Evolutionary conservation across 1,140 invertebrate species (phyloP), one percentile per base, ranked within the genome.

Genomic region (Drosophila auraria): DNA sequence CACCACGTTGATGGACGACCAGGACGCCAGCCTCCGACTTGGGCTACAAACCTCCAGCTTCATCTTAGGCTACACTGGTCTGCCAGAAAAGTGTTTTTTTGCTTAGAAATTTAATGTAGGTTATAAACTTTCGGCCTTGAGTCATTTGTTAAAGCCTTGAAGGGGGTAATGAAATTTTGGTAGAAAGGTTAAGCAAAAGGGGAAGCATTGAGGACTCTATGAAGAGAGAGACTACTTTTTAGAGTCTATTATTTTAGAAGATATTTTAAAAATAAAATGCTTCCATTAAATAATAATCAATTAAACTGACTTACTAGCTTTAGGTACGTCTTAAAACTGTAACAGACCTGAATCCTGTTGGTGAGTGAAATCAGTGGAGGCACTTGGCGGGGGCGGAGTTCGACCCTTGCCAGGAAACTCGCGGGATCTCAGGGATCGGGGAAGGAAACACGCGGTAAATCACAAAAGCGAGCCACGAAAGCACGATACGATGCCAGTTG

Each of bases 401-500:
- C 63, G 71, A 51, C 56, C 64, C 64, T 70, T 70, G 17, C 4
- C 47, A 44, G 56, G 15, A 47, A 36, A 7, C 15, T 40, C 44
- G 0, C 44, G 33, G 36, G 45, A 36, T 14, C 17, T 20, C 38
- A 4, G 50, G 40, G 69, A 25, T 33, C n/a, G 33, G 57, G 15
- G n/a, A 65, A 23, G 65, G 50, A 73, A 78, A 74, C 69, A 44
- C 64, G 82, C 86, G 84, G 84, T 89, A 84, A 89, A 90, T 89
- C 86, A 89, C 84, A 89, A 89, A 75, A 89, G 78, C 78, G 69
- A 78, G 74, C 60, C 81, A 89, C 86, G 81, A 89, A 84, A 71
- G 65, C 61, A 57, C 64, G 70, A 66, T 27, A 36, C 69, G 53
- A 62, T 60, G 68, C 45, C 36, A 69, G 64, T 40, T 40, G 47